Conservation (phyloP, 2,797 vertebrate species). For the Lateolabrax maculatus region DNA sequence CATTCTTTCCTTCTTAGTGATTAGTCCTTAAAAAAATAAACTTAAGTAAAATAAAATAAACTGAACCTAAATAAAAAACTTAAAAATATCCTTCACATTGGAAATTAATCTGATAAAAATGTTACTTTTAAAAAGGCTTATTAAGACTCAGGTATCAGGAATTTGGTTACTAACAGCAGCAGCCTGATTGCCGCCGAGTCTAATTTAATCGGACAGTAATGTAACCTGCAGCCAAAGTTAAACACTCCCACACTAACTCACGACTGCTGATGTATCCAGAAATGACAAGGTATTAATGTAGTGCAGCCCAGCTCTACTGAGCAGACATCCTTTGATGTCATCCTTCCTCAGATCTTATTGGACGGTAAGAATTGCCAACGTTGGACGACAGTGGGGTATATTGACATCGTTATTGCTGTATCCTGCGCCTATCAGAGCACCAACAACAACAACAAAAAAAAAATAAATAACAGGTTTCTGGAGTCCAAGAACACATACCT, state of each 20-base stretch:
- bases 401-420: constrained; percentile 53
- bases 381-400: constrained; percentile 25
- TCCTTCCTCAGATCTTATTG: constrained; percentile 63
- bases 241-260: not conserved
- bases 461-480: constrained; percentile 11
- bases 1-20: rapidly evolving
- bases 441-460: too few relatives aligned
- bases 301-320: constrained; percentile 4
- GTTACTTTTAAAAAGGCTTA: not conserved
- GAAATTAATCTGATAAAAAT: not conserved
- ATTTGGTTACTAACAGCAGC: not conserved
- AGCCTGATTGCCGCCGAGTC: not conserved
- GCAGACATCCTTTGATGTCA: constrained; percentile 55
- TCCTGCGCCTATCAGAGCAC: constrained; percentile 44
- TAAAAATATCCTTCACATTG: not conserved
- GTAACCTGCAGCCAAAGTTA: not conserved
- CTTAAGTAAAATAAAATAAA: not conserved
- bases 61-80: not conserved
- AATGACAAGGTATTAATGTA: constrained; percentile 5
- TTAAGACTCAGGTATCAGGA: not conserved
- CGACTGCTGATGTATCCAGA: not conserved
- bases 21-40: not conserved
- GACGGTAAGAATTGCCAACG: constrained; percentile 47
- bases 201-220: not conserved
- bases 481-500: not conserved